These are phyloP conservation scores for Laothoe populi DNA, from an alignment of 2,888 invertebrate species.

Conservation along the genomic window DNA sequence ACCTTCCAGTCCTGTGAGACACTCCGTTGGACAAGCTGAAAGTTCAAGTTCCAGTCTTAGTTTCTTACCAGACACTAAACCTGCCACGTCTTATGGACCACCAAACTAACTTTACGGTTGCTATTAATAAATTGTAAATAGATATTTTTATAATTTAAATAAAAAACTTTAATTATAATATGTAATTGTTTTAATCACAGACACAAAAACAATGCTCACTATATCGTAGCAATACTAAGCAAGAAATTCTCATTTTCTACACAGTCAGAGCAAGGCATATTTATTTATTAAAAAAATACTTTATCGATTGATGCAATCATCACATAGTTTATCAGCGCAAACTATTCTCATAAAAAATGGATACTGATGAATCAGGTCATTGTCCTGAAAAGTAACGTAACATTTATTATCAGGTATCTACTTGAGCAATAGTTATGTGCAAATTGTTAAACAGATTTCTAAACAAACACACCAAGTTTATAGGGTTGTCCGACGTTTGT, in stretches of 20 bases:
- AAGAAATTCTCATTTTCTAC: background rate
- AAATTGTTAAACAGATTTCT: conserved; percentile 14
- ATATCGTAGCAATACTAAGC: background rate
- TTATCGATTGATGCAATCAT: conserved; percentile 5
- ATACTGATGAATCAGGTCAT: conserved; percentile 38
- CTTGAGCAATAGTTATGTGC: conserved; percentile 26
- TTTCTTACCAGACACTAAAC: conserved; percentile 68
- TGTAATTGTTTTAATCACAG: conserved; percentile 37
- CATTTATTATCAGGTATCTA: conserved; percentile 32
- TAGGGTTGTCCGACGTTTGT: conserved; percentile 68
- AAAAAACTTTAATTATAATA: conserved; percentile 44
- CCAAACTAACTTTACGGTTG: conserved; percentile 57
- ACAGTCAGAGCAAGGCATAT: background rate
- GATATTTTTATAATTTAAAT: conserved; percentile 48
- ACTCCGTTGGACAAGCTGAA: conserved; percentile 42
- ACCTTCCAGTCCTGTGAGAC: conserved; percentile 49
- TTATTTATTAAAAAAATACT: background rate
- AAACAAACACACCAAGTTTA: conserved; percentile 48
- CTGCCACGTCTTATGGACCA: conserved; percentile 63
- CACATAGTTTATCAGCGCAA: conserved; percentile 53
- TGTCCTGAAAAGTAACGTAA: conserved; percentile 48
- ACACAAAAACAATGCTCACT: background rate
- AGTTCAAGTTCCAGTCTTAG: conserved; percentile 45
- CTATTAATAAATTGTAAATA: conserved; percentile 50
- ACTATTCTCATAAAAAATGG: conserved; percentile 65